Evolutionary conservation across 2,797 vertebrate genomes (phyloP).

Genomic region (Cirrhinus molitorella): DNA sequence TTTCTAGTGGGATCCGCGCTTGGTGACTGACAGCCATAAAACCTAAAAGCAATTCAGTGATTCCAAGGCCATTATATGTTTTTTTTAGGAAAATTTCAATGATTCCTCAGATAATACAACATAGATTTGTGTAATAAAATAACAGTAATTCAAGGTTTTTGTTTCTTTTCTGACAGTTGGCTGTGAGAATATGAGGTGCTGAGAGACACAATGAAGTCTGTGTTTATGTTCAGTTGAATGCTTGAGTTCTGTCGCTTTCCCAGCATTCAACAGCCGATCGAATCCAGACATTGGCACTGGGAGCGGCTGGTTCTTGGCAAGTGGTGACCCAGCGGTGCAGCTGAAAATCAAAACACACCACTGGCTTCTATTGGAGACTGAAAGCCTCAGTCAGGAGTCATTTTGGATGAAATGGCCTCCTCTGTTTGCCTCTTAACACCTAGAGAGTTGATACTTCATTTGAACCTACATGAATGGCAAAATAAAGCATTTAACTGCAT

Average conservation of each 20-base stretch:
- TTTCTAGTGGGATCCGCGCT: not conserved
- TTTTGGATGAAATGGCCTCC: not conserved
- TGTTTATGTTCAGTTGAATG: not conserved
- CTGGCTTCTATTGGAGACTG: not conserved
- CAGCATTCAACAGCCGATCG: slow-evolving; percentile 7
- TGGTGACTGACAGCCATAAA: not conserved
- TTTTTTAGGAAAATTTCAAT: not conserved
- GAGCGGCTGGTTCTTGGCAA: not conserved
- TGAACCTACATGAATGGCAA: not conserved
- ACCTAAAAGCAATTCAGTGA: not conserved
- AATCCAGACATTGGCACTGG: slow-evolving; percentile 12
- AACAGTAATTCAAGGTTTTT: not conserved
- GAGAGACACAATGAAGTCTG: slow-evolving; percentile 9
- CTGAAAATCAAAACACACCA: slow-evolving; percentile 21
- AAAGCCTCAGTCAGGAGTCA: slow-evolving; percentile 3
- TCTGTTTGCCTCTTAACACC: not conserved
- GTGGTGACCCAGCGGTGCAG: not conserved
- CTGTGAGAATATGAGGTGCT: not conserved
- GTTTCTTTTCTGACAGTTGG: not conserved
- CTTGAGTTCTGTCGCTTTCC: not conserved
- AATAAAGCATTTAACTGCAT: not conserved
- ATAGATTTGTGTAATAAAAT: slow-evolving; percentile 8
- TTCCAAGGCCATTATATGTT: not conserved
- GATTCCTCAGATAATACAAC: not conserved
- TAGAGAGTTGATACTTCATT: not conserved